Conservation (phyloP, 2,888 invertebrate genomes). For the Frankliniella intonsa region DNA sequence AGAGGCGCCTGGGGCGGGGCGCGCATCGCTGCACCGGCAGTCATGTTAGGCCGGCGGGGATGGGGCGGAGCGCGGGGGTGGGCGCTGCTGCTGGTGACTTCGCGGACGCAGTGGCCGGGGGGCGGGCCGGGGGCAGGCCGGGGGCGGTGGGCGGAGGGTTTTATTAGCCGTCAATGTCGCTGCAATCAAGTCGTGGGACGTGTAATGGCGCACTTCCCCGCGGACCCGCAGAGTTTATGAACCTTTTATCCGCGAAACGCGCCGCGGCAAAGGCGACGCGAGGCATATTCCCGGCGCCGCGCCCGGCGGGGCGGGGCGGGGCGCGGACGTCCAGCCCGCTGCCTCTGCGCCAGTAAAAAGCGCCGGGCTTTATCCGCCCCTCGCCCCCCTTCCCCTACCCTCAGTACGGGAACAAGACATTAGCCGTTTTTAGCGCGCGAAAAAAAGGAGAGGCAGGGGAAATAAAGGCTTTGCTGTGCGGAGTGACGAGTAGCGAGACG, state of each 20-base stretch:
- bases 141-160: neutral
- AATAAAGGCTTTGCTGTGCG: too few relatives aligned
- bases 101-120: neutral
- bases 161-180: slow-evolving; percentile 16
- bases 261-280: neutral
- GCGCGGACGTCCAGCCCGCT: neutral
- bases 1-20: neutral
- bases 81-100: neutral
- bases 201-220: neutral
- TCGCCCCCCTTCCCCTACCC: too few relatives aligned
- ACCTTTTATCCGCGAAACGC: neutral
- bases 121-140: neutral
- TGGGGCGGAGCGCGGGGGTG: neutral
- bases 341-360: too few relatives aligned
- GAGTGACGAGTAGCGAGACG: too few relatives aligned
- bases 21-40: neutral
- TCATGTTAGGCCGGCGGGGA: neutral
- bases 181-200: slow-evolving; percentile 1
- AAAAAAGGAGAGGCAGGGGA: too few relatives aligned
- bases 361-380: too few relatives aligned
- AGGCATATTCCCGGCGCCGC: neutral
- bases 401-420: too few relatives aligned
- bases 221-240: neutral
- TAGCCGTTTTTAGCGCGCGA: too few relatives aligned
- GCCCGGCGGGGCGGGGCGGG: neutral